Percentiles rank a stretch among this genome's conserved stretches.
These are phyloP conservation scores for Ochropacha duplaris DNA, from an alignment of 2,888 invertebrate species.

Conservation along the genomic window DNA sequence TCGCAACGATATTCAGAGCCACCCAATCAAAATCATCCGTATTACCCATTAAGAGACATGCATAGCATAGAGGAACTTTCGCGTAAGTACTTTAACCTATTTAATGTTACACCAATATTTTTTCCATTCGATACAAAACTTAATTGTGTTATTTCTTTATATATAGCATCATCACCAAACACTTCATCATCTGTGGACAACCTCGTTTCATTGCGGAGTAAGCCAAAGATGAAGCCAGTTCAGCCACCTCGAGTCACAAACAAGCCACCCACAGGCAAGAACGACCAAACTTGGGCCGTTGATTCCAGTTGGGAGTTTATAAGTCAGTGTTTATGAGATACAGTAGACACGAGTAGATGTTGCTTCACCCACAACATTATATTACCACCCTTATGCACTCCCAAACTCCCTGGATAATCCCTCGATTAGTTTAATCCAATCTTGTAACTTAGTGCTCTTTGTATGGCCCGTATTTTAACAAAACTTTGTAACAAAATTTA, in stretches of 20 bases:
- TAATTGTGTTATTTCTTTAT: too few species aligned
- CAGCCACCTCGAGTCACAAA: slow-evolving; percentile 85
- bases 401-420: slow-evolving; percentile 23
- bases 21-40: slow-evolving; percentile 77
- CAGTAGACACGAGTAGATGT: slow-evolving; percentile 28
- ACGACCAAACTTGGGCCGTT: slow-evolving; percentile 88
- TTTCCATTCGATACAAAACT: too few species aligned
- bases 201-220: slow-evolving; percentile 79
- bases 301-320: slow-evolving; percentile 96
- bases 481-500: too few species aligned
- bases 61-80: slow-evolving; percentile 80
- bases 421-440: neutral
- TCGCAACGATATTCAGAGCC: slow-evolving; percentile 86
- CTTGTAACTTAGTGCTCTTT: neutral
- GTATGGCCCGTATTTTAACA: neutral
- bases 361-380: slow-evolving; percentile 16
- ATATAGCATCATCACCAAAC: slow-evolving; percentile 77
- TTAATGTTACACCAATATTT: neutral
- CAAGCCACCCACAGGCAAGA: slow-evolving; percentile 77
- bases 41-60: slow-evolving; percentile 78
- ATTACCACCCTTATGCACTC: slow-evolving; percentile 27
- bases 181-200: slow-evolving; percentile 88
- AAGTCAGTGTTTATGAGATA: slow-evolving; percentile 78
- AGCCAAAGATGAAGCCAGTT: slow-evolving; percentile 87
- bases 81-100: slow-evolving; percentile 52